Conservation (phyloP, 1,140 invertebrate genomes). For the Drosophila quadrilineata region DNA sequence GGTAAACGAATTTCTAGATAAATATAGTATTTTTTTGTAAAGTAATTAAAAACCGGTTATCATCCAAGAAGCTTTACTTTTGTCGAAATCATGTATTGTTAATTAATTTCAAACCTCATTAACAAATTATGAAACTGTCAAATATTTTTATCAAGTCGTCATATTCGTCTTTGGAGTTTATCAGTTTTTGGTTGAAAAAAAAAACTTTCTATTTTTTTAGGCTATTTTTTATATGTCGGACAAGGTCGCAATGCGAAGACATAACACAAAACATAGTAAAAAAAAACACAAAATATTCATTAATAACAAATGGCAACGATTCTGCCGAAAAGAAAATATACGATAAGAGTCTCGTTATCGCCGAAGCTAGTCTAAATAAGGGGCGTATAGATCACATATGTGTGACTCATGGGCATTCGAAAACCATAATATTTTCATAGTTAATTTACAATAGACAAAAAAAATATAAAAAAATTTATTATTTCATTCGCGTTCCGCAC, state of each 20-base stretch:
- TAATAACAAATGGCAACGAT: conserved; percentile 5
- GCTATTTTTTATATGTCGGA: not conserved
- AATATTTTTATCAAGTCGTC: no score
- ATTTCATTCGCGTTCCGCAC: conserved; percentile 10
- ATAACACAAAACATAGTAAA: no score
- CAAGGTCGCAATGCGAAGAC: conserved; percentile 14
- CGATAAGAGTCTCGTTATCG: conserved; percentile 26
- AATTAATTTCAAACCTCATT: no score
- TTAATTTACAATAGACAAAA: not conserved
- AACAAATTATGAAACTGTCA: no score
- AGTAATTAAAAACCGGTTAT: no score
- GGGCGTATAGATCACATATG: conserved; percentile 28
- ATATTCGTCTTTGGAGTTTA: conserved; percentile 8
- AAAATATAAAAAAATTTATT: not conserved
- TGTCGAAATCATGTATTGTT: no score
- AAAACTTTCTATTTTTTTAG: conserved; percentile 29
- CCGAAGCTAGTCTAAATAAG: not conserved
- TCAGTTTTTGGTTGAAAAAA: conserved; percentile 12
- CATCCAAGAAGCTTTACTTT: no score
- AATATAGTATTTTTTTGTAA: no score
- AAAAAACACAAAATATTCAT: conserved; percentile 24
- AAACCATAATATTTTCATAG: not conserved
- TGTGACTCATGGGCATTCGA: not conserved
- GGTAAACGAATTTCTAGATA: no score
- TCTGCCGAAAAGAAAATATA: not conserved